A percentile compares a stretch with the other conserved stretches of the same genome.
Conservation (phyloP, 2,888 invertebrate genomes). For the Apodemia hepburni region DNA sequence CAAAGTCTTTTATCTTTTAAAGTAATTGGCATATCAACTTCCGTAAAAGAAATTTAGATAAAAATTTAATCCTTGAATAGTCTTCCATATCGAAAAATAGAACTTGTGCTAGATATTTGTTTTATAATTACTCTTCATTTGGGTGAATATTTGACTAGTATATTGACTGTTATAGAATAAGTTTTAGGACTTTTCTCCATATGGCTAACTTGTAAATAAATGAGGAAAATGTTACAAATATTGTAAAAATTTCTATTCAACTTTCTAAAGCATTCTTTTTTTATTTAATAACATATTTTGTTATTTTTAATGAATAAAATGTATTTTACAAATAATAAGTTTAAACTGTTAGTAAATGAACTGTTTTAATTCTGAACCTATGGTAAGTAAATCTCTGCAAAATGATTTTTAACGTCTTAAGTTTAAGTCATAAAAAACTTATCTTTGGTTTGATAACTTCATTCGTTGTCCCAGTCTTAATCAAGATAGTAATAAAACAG, state of each 20-base stretch:
- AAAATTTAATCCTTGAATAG: slow-evolving; percentile 58
- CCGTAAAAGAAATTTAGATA: slow-evolving; percentile 71
- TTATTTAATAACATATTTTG: slow-evolving; percentile 14
- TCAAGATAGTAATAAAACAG: too few relatives aligned
- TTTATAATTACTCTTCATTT: slow-evolving; percentile 48
- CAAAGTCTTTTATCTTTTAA: slow-evolving; percentile 50
- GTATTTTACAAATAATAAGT: slow-evolving; percentile 14
- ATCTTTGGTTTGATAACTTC: too few relatives aligned
- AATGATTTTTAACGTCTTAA: background rate
- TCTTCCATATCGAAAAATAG: slow-evolving; percentile 80
- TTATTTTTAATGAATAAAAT: slow-evolving; percentile 12
- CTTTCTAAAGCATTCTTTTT: slow-evolving; percentile 11
- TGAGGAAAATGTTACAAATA: slow-evolving; percentile 9
- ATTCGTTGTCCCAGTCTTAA: too few relatives aligned
- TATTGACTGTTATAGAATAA: slow-evolving; percentile 29
- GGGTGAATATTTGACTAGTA: slow-evolving; percentile 52
- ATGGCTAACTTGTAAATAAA: slow-evolving; percentile 11
- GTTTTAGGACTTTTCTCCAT: slow-evolving; percentile 9
- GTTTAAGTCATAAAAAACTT: background rate
- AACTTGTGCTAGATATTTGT: slow-evolving; percentile 62
- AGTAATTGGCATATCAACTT: slow-evolving; percentile 79
- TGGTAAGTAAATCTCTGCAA: background rate
- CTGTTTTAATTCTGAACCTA: slow-evolving; percentile 7
- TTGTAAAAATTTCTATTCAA: slow-evolving; percentile 11
- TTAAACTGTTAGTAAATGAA: slow-evolving; percentile 8